phyloP scores from a whole-genome alignment of 2,888 invertebrate species.

The Aphodius granarius region DNA sequence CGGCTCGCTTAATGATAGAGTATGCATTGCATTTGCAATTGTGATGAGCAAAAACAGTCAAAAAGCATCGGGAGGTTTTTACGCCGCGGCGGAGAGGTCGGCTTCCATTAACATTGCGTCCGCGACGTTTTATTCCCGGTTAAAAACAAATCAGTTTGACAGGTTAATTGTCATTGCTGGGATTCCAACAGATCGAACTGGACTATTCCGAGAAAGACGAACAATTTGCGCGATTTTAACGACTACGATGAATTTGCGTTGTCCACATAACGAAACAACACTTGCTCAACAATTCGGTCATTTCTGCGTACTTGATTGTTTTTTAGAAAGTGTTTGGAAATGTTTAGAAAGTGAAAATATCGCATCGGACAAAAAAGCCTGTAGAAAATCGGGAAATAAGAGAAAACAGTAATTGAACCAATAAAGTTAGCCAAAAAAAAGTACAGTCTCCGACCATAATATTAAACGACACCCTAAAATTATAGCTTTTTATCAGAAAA shows the following conservation, averaged over 20 bases:
- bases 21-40: constrained; percentile 14
- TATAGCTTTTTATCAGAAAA: background rate
- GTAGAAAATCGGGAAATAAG: too few relatives aligned
- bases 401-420: too few relatives aligned
- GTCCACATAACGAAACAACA: constrained; percentile 3
- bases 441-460: too few relatives aligned
- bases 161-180: constrained; percentile 13
- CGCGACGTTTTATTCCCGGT: constrained; percentile 4
- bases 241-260: background rate
- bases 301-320: background rate
- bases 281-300: background rate
- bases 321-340: too few relatives aligned
- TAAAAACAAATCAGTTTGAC: constrained; percentile 14
- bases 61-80: constrained; percentile 5
- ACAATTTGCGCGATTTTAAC: constrained; percentile 10
- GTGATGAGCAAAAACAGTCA: constrained; percentile 1
- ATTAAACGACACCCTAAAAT: too few relatives aligned
- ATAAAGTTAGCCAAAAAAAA: too few relatives aligned
- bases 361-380: too few relatives aligned
- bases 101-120: constrained; percentile 11
- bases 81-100: background rate
- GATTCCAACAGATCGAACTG: constrained; percentile 1
- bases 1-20: constrained; percentile 12
- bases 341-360: too few relatives aligned
- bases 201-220: constrained; percentile 4